Base-by-base conservation (phyloP, 2,888 invertebrate species). In the Pterobdella sp. region DNA sequence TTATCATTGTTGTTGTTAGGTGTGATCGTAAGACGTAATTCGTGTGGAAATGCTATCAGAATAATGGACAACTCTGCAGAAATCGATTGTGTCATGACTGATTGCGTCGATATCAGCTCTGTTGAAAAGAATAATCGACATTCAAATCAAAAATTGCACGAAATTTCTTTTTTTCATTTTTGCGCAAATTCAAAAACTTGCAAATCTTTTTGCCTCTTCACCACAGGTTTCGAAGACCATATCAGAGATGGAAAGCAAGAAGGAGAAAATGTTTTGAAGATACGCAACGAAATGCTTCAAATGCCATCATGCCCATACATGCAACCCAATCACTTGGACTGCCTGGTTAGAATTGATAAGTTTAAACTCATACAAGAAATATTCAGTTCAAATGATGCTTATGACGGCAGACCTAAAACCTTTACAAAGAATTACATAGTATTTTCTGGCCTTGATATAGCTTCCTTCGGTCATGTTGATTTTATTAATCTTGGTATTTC, bases 221-320 rank as follows among this genome's bases (percentile, higher is more conserved):
- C 60, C 60, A 56, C 60, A 26, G 60, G 14, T n/a, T 56, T n/a
- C n/a, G 60, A 56, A n/a, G n/a, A n/a, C n/a, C n/a, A n/a, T n/a
- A n/a, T n/a, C n/a, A n/a, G n/a, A n/a, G n/a, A n/a, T n/a, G n/a
- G n/a, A n/a, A n/a, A n/a, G n/a, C n/a, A n/a, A n/a, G n/a, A n/a
- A n/a, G n/a, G n/a, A n/a, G n/a, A n/a, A n/a, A n/a, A 56, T 22
- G n/a, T 26, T 56, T 56, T 4, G 4, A 56, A 26, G n/a, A 26
- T 26, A 26, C 60, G 60, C 14, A 56, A 56, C n/a, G 60, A 56
- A 26, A 56, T 56, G 60, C 18, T 56, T 3, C 60, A 56, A 56
- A 22, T 56, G n/a, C 4, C n/a, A 3, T 26, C 60, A 22, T 56
- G 60, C n/a, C 60, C 60, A 18, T 56, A 56, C n/a, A 22, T 56